These are phyloP conservation scores for Sebastes trivittatus DNA, from an alignment of 2,797 vertebrate genomes.

Conservation along the genomic window DNA sequence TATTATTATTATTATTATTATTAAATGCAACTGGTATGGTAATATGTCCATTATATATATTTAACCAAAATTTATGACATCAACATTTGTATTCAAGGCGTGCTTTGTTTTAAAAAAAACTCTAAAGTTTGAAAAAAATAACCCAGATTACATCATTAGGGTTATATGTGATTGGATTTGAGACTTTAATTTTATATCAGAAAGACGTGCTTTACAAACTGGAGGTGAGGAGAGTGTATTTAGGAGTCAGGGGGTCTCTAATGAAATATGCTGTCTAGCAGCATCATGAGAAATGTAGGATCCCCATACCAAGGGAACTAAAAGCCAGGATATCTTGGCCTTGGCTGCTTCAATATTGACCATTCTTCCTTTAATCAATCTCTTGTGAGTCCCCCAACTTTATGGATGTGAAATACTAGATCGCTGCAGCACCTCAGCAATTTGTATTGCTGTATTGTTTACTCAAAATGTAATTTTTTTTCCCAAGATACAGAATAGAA, in stretches of 20 bases:
- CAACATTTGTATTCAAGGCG: neutral
- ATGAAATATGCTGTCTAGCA: neutral
- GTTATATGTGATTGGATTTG: neutral
- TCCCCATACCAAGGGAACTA: neutral
- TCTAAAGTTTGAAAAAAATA: neutral
- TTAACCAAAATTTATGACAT: neutral
- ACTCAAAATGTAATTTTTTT: neutral
- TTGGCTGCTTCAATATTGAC: neutral
- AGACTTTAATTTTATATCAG: neutral
- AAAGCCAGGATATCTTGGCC: neutral
- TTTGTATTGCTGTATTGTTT: neutral
- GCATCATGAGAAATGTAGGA: neutral
- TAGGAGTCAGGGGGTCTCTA: neutral
- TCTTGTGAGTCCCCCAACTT: neutral
- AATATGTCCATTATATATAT: neutral
- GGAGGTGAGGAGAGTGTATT: neutral
- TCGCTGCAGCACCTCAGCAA: neutral
- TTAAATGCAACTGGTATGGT: no score
- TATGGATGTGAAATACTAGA: neutral
- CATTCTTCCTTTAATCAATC: neutral
- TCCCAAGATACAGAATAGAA: neutral
- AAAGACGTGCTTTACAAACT: neutral
- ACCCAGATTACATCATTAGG: neutral
- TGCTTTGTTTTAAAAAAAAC: no score
- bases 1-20: neutral